phyloP scores from a whole-genome alignment of 2,888 invertebrate species.

The Tachina fera region DNA sequence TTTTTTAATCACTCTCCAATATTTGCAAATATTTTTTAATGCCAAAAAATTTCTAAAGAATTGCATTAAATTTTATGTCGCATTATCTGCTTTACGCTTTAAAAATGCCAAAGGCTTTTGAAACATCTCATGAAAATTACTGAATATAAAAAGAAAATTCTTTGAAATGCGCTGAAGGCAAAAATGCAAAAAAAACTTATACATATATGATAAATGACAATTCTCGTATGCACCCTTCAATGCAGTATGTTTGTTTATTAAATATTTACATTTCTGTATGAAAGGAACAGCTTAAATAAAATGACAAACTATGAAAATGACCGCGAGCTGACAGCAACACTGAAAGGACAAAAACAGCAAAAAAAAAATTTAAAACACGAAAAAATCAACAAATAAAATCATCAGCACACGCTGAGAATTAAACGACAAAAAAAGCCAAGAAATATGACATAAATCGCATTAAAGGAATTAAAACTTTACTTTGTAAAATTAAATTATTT shows the following conservation, averaged over 20 bases:
- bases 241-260: constrained; percentile 61
- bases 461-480: constrained; percentile 48
- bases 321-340: constrained; percentile 52
- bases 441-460: constrained; percentile 43
- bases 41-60: not conserved
- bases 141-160: too few species aligned
- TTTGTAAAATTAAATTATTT: constrained; percentile 15
- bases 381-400: constrained; percentile 30
- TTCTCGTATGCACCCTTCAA: constrained; percentile 41
- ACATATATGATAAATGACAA: constrained; percentile 39
- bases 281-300: constrained; percentile 53
- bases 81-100: not conserved
- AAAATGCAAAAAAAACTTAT: not conserved
- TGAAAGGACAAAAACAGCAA: constrained; percentile 39
- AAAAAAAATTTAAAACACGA: not conserved
- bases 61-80: not conserved
- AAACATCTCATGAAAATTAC: too few species aligned
- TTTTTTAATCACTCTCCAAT: too few species aligned
- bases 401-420: constrained; percentile 5
- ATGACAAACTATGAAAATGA: constrained; percentile 58
- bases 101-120: too few species aligned
- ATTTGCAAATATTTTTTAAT: not conserved
- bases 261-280: constrained; percentile 61
- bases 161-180: not conserved
- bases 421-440: constrained; percentile 12